Conservation (phyloP, 2,888 invertebrate species). For the Tipula helvola region DNA sequence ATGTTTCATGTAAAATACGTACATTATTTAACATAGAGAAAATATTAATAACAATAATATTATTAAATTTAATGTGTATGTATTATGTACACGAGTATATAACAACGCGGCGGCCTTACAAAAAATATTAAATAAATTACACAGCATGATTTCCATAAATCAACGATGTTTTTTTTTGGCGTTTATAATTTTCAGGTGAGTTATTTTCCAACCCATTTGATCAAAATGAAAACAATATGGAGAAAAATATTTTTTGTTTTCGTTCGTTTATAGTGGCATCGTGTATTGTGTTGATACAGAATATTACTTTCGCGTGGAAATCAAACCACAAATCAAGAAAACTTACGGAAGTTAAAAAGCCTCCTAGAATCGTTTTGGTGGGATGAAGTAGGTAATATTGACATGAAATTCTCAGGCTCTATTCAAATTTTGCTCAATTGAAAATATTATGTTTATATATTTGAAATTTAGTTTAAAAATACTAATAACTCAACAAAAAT, state of each 20-base stretch:
- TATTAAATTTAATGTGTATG: not conserved
- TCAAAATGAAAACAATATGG: not conserved
- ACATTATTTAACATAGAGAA: not conserved
- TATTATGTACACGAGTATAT: not conserved
- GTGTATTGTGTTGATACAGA: not conserved
- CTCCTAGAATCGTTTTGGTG: no score
- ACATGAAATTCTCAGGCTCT: no score
- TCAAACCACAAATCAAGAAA: no score
- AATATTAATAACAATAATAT: not conserved
- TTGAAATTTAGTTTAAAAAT: no score
- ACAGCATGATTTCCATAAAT: slow-evolving; percentile 4
- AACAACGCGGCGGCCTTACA: not conserved
- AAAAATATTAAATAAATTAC: slow-evolving; percentile 4
- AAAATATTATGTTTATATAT: no score
- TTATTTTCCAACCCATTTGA: not conserved
- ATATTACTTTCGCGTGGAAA: no score
- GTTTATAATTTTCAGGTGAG: not conserved
- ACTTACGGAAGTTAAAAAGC: no score
- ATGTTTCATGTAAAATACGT: not conserved
- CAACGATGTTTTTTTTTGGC: not conserved
- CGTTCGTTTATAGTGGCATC: not conserved
- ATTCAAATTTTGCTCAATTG: no score
- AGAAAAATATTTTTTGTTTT: not conserved
- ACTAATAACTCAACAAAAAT: no score
- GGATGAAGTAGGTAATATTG: no score